Conservation (phyloP, 2,797 vertebrate genomes). For the Anabacerthia variegaticeps region DNA sequence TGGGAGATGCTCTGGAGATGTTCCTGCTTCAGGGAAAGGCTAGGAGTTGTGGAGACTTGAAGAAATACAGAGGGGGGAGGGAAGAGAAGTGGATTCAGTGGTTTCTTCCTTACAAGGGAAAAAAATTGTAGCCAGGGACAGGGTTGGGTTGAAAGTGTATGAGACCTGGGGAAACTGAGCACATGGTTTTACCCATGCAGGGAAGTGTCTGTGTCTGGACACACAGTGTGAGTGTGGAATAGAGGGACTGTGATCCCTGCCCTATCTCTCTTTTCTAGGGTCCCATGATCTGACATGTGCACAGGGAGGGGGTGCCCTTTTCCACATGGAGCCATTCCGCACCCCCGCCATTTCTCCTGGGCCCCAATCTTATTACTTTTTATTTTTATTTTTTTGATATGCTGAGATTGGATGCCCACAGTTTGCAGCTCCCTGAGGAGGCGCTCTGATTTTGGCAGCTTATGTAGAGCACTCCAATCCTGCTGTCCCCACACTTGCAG, state of each 20-base stretch:
- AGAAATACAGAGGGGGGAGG: not conserved
- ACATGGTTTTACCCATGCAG: not conserved
- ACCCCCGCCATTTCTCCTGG: not conserved
- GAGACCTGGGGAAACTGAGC: not conserved
- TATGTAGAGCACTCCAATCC: constrained; percentile 29
- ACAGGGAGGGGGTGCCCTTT: fast-evolving
- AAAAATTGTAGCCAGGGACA: not conserved
- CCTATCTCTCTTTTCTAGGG: not conserved
- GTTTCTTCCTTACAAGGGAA: not conserved
- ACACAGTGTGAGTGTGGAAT: not conserved
- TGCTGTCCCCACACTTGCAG: not conserved
- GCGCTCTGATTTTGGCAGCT: not conserved
- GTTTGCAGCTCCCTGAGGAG: constrained; percentile 39
- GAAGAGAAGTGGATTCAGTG: not conserved
- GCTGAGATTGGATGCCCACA: constrained; percentile 31
- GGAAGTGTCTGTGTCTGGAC: not conserved
- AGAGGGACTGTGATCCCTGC: not conserved
- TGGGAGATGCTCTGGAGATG: not conserved
- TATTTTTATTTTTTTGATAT: not conserved
- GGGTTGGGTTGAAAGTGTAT: not conserved
- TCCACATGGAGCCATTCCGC: not conserved
- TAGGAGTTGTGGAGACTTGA: not conserved
- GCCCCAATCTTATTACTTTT: not conserved
- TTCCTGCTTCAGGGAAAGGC: not conserved
- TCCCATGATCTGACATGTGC: not conserved